Percentiles rank a stretch among this genome's conserved stretches.
Evolutionary conservation across 2,113 vertebrate species (phyloP).

Genomic region (Hippocampus zosterae): DNA sequence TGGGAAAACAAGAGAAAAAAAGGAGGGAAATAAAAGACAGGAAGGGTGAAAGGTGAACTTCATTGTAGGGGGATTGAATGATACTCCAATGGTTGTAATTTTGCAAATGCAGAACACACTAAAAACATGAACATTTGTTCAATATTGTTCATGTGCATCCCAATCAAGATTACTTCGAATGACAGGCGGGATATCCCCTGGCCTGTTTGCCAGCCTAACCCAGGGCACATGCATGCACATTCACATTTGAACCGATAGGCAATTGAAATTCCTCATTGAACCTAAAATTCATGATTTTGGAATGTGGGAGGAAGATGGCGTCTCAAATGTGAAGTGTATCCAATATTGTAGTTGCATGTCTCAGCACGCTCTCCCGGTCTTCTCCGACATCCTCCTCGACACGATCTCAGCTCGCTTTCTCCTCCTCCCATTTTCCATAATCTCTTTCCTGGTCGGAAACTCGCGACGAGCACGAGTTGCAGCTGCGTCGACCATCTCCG

Average conservation of each 20-base stretch:
- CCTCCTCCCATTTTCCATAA: slow-evolving; percentile 12
- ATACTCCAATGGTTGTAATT: neutral
- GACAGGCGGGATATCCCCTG: too few relatives aligned
- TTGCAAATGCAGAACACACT: too few relatives aligned
- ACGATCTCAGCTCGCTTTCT: slow-evolving; percentile 12
- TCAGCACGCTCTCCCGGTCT: slow-evolving; percentile 12
- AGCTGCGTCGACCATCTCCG: neutral
- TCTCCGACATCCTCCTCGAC: slow-evolving; percentile 9
- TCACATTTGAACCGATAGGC: too few relatives aligned
- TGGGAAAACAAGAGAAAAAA: neutral
- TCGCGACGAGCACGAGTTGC: slow-evolving; percentile 12
- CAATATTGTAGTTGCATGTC: neutral
- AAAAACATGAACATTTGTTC: too few relatives aligned
- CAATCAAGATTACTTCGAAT: too few relatives aligned
- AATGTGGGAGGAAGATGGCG: too few relatives aligned
- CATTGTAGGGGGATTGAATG: neutral
- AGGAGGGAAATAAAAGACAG: neutral
- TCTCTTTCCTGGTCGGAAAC: slow-evolving; percentile 4
- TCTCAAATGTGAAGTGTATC: too few relatives aligned
- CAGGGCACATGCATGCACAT: too few relatives aligned
- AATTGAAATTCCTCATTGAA: too few relatives aligned
- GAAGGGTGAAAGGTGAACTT: neutral
- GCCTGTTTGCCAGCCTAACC: too few relatives aligned
- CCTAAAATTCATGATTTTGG: too few relatives aligned
- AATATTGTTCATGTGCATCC: too few relatives aligned